A percentile compares a stretch with the other conserved stretches of the same genome.
phyloP scores from a whole-genome alignment of 1,140 invertebrate genomes.

The Propsilocerus akamusi region DNA sequence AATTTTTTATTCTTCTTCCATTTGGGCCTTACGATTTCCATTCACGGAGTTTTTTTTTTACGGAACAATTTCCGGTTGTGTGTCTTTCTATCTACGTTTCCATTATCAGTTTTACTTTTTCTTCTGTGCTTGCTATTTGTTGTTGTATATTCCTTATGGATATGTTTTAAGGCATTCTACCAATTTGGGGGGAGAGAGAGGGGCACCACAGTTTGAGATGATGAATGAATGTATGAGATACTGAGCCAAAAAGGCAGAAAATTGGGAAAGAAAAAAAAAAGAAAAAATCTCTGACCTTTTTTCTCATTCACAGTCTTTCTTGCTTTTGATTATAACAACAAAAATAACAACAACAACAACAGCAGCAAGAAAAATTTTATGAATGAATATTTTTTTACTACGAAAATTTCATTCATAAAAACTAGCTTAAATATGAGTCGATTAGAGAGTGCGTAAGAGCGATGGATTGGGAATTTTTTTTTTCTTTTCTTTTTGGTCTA shows the following conservation, averaged over 20 bases:
- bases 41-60: constrained; percentile 4
- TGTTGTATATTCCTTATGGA: too few species aligned
- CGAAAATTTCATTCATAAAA: constrained; percentile 3
- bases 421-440: background rate
- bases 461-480: background rate
- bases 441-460: background rate
- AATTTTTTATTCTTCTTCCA: constrained; percentile 1
- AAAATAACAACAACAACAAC: background rate
- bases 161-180: too few species aligned
- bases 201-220: too few species aligned
- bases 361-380: constrained; percentile 1
- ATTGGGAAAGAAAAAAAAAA: too few species aligned
- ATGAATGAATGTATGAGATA: too few species aligned
- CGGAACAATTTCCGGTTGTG: constrained; percentile 1
- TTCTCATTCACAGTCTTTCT: constrained; percentile 1
- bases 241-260: too few species aligned
- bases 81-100: too few species aligned
- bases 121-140: background rate
- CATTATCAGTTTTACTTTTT: too few species aligned
- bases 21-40: background rate
- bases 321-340: background rate
- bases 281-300: constrained; percentile 3
- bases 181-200: too few species aligned
- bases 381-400: constrained; percentile 3
- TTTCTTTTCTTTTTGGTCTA: too few species aligned